phyloP scores from a whole-genome alignment of 1,140 invertebrate species.

The Pectinophora gossypiella region DNA sequence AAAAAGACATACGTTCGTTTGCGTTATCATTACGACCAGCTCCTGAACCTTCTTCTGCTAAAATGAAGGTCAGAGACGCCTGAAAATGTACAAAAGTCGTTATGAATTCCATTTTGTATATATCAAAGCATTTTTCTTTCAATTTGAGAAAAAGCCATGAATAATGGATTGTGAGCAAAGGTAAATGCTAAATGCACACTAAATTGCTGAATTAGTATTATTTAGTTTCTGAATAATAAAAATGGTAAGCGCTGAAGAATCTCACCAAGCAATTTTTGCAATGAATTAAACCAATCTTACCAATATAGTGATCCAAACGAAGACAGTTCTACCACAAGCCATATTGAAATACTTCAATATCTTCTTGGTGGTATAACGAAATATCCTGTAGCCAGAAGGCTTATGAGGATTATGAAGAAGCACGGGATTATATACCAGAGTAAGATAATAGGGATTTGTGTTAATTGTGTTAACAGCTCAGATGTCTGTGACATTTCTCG shows the following conservation, averaged over 20 bases:
- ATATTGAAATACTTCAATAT: constrained; percentile 1
- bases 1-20: too few relatives aligned
- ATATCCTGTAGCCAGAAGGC: neutral
- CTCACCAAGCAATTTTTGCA: neutral
- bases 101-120: too few relatives aligned
- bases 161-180: too few relatives aligned
- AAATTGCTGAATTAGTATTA: too few relatives aligned
- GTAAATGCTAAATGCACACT: too few relatives aligned
- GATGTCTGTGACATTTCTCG: neutral
- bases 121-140: too few relatives aligned
- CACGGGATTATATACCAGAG: neutral
- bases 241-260: too few relatives aligned
- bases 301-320: constrained; percentile 1
- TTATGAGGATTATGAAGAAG: neutral
- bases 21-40: too few relatives aligned
- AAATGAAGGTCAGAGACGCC: neutral
- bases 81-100: too few relatives aligned
- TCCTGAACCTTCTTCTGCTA: neutral
- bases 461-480: neutral
- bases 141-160: too few relatives aligned
- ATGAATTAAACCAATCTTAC: neutral
- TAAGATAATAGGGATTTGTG: neutral
- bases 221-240: too few relatives aligned
- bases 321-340: constrained; percentile 6
- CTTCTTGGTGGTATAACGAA: neutral